A percentile compares a stretch with the other conserved stretches of the same genome.
Evolutionary conservation across 2,888 invertebrate species (phyloP).

Genomic region (Thymelicus acteon): DNA sequence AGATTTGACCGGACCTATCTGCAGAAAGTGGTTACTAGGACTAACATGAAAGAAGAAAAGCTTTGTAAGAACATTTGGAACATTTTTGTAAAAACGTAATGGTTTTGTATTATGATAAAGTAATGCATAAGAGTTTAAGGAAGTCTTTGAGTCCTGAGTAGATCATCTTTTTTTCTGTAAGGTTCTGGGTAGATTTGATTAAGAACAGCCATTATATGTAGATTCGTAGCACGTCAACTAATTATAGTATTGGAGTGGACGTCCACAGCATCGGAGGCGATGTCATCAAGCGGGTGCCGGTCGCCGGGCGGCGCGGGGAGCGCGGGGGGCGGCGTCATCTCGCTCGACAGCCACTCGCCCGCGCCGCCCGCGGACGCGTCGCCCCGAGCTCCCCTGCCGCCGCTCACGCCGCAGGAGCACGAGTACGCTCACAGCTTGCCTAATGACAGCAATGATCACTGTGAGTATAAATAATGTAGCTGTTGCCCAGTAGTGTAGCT

Average conservation of each 20-base stretch:
- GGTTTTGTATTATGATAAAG: neutral
- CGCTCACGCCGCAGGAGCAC: slow-evolving; percentile 42
- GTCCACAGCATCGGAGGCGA: slow-evolving; percentile 66
- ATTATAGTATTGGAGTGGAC: neutral
- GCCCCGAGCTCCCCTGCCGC: slow-evolving; percentile 44
- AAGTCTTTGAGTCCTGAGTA: too few relatives aligned
- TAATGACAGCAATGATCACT: slow-evolving; percentile 51
- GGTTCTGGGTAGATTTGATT: too few relatives aligned
- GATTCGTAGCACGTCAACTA: too few relatives aligned
- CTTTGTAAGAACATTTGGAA: slow-evolving; percentile 65
- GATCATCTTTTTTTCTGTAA: too few relatives aligned
- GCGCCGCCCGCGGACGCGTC: slow-evolving; percentile 81
- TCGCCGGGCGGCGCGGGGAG: slow-evolving; percentile 74
- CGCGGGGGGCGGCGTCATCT: slow-evolving; percentile 73
- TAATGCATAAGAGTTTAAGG: too few relatives aligned
- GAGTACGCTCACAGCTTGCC: slow-evolving; percentile 61
- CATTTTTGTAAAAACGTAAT: too few relatives aligned
- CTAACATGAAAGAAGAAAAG: slow-evolving; percentile 80
- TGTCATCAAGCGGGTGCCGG: slow-evolving; percentile 86
- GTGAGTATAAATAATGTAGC: slow-evolving; percentile 43
- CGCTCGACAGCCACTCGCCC: slow-evolving; percentile 87
- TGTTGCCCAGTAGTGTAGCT: too few relatives aligned
- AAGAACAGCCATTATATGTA: too few relatives aligned
- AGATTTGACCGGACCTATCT: slow-evolving; percentile 86
- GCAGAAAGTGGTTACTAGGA: slow-evolving; percentile 84